Conservation (phyloP, 1,140 invertebrate species). For the Dendroctonus valens region DNA sequence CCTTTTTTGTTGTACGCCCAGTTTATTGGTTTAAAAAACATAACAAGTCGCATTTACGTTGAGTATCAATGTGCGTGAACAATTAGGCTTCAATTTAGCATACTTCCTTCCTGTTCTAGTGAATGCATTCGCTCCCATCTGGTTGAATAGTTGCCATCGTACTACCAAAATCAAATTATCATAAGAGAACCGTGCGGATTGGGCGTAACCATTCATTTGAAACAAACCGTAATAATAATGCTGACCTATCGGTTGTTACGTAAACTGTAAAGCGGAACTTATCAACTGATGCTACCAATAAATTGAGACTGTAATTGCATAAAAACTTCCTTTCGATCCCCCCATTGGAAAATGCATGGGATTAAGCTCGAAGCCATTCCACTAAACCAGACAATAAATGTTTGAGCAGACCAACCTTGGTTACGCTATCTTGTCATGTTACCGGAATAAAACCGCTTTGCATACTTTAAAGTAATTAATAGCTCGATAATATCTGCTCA, state of each 20-base stretch:
- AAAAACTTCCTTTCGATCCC: too few species aligned
- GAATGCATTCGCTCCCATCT: slow-evolving; percentile 10
- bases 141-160: slow-evolving; percentile 2
- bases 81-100: slow-evolving; percentile 14
- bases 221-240: background rate
- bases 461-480: too few species aligned
- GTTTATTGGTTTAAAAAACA: background rate
- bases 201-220: slow-evolving; percentile 7
- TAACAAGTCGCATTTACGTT: background rate
- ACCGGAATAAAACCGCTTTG: too few species aligned
- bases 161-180: slow-evolving; percentile 6
- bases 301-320: too few species aligned
- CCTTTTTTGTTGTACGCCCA: background rate
- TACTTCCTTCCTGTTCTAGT: slow-evolving; percentile 18
- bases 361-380: too few species aligned
- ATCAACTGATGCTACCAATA: too few species aligned
- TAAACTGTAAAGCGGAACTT: background rate
- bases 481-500: too few species aligned
- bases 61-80: background rate
- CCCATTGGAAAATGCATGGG: too few species aligned
- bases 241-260: background rate
- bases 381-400: too few species aligned
- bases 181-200: background rate
- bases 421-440: too few species aligned
- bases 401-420: too few species aligned